Evolutionary conservation across 2,113 vertebrate genomes (phyloP).

Genomic region (Pachyramphus minor): DNA sequence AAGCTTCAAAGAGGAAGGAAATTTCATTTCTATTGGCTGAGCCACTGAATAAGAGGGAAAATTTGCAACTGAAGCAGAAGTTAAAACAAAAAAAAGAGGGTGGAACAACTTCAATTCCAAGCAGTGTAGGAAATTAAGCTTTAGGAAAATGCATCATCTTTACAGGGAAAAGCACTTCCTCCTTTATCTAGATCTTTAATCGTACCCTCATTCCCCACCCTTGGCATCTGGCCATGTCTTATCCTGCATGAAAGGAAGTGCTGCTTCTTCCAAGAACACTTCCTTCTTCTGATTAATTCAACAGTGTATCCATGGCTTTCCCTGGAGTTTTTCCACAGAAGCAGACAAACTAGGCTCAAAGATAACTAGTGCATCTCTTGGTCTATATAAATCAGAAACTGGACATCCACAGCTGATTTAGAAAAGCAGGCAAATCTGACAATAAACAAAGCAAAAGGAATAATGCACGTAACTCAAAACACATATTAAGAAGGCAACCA

Average conservation of each 20-base stretch:
- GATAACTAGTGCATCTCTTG: background rate
- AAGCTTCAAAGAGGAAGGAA: conserved; percentile 52
- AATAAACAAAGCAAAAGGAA: background rate
- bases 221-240: conserved; percentile 6
- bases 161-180: conserved; percentile 5
- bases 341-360: background rate
- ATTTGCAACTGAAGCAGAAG: conserved; percentile 45
- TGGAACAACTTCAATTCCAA: conserved; percentile 7
- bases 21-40: conserved; percentile 5
- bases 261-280: conserved; percentile 68
- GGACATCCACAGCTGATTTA: background rate
- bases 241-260: conserved; percentile 59
- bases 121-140: background rate
- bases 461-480: background rate
- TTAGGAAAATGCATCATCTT: conserved; percentile 25
- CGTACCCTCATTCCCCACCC: background rate
- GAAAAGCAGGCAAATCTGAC: background rate
- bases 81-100: background rate
- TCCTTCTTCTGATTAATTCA: conserved; percentile 65
- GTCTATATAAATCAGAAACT: rapidly evolving
- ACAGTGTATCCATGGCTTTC: conserved; percentile 14
- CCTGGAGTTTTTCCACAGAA: conserved; percentile 26
- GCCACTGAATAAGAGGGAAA: conserved; percentile 44
- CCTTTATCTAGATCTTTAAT: background rate
- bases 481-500: background rate